Conservation (phyloP, 2,888 invertebrate species). For the Altica lythri region DNA sequence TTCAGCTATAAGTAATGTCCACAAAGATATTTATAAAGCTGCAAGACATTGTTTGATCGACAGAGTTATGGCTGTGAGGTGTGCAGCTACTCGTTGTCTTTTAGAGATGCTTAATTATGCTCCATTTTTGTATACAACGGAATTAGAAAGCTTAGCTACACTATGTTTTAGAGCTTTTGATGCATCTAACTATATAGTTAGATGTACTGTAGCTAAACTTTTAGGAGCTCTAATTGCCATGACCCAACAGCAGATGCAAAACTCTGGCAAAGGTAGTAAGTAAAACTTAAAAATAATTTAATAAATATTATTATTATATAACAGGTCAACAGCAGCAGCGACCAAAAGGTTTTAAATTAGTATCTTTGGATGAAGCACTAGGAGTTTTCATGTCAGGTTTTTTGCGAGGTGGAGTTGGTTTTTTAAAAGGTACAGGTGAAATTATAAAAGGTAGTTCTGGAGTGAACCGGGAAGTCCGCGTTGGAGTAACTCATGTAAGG, state of each 20-base stretch:
- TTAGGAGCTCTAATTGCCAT: constrained; percentile 86
- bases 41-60: constrained; percentile 88
- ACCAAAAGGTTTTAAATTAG: constrained; percentile 62
- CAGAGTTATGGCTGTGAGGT: constrained; percentile 89
- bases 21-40: constrained; percentile 91
- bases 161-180: constrained; percentile 91
- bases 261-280: constrained; percentile 53
- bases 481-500: constrained; percentile 93
- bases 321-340: constrained; percentile 38
- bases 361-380: constrained; percentile 89
- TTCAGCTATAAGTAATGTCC: constrained; percentile 81
- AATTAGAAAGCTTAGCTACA: constrained; percentile 89
- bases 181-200: constrained; percentile 88
- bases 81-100: constrained; percentile 90
- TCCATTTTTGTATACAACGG: constrained; percentile 81
- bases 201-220: constrained; percentile 90
- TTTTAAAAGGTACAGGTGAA: constrained; percentile 90
- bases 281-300: neutral
- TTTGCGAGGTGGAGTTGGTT: constrained; percentile 90
- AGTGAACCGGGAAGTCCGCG: constrained; percentile 93
- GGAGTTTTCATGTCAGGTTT: constrained; percentile 93
- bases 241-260: constrained; percentile 73
- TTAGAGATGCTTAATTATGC: constrained; percentile 88
- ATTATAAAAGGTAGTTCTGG: constrained; percentile 94
- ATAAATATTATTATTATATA: constrained; percentile 17